Conservation (phyloP, 2,888 invertebrate genomes). For the Acleris holmiana region DNA sequence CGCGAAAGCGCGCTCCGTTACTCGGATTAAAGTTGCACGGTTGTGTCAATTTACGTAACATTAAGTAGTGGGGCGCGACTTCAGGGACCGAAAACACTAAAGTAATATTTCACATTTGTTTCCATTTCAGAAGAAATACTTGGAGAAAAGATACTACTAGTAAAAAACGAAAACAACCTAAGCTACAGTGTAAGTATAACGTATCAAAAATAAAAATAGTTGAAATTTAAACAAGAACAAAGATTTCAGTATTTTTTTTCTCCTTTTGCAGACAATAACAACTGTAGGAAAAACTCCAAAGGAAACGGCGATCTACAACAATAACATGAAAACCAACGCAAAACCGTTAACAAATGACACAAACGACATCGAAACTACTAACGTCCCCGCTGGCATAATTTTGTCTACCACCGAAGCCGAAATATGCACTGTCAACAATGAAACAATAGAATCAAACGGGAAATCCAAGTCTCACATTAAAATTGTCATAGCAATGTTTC, state of each 20-base stretch:
- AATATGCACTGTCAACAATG: conserved; percentile 6
- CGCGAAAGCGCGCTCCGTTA: too few species aligned
- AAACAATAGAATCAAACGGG: not conserved
- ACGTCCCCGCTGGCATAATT: conserved; percentile 9
- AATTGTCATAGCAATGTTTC: conserved; percentile 16
- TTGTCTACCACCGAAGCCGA: conserved; percentile 1
- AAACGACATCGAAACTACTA: not conserved
- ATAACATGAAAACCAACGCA: conserved; percentile 41
- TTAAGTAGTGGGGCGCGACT: too few species aligned
- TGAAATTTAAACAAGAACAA: conserved; percentile 10
- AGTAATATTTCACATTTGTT: conserved; percentile 32
- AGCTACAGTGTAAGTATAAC: conserved; percentile 63
- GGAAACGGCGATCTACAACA: conserved; percentile 41
- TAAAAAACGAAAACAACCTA: conserved; percentile 63
- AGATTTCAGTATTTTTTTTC: conserved; percentile 42
- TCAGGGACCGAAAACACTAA: too few species aligned
- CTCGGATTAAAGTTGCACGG: too few species aligned
- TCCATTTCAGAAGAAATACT: conserved; percentile 66
- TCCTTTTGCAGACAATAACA: conserved; percentile 58
- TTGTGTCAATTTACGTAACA: too few species aligned
- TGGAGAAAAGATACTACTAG: conserved; percentile 67
- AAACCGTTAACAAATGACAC: not conserved
- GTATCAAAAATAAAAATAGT: too few species aligned
- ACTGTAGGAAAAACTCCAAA: conserved; percentile 59
- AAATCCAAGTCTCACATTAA: conserved; percentile 7